Percentiles rank a stretch among this genome's conserved stretches.
phyloP scores from a whole-genome alignment of 2,113 vertebrate species.

The Sturnira hondurensis region DNA sequence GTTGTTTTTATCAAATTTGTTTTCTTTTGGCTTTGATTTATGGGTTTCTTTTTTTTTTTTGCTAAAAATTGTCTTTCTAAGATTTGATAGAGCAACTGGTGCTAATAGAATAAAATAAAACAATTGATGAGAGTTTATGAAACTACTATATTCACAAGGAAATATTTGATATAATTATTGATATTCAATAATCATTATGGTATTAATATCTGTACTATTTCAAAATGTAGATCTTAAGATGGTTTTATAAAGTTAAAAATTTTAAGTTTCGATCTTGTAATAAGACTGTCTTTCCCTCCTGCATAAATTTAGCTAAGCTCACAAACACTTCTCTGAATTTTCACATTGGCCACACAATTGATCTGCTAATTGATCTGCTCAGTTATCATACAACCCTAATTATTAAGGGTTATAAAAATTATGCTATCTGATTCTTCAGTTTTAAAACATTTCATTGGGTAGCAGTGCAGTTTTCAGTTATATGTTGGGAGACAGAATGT shows the following conservation, averaged over 20 bases:
- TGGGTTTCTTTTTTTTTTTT: neutral
- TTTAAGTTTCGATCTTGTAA: neutral
- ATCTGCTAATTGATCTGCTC: neutral
- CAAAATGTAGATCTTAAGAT: neutral
- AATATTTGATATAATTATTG: neutral
- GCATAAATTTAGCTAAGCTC: neutral
- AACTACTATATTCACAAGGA: neutral
- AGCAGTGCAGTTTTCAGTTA: too few species aligned
- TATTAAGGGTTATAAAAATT: neutral
- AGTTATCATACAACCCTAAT: neutral
- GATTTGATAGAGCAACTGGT: neutral
- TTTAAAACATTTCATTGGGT: neutral
- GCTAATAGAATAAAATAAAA: neutral
- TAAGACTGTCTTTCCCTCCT: neutral
- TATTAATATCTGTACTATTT: neutral
- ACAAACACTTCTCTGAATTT: neutral
- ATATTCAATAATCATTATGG: neutral
- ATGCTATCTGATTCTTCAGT: neutral
- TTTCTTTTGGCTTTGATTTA: neutral
- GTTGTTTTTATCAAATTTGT: neutral
- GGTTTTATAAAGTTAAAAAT: neutral
- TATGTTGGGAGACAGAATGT: too few species aligned
- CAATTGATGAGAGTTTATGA: neutral
- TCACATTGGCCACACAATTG: neutral
- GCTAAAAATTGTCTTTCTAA: neutral